A percentile compares a stretch with the other conserved stretches of the same genome.
Conservation (phyloP, 2,113 vertebrate species). For the Cariama cristata region DNA sequence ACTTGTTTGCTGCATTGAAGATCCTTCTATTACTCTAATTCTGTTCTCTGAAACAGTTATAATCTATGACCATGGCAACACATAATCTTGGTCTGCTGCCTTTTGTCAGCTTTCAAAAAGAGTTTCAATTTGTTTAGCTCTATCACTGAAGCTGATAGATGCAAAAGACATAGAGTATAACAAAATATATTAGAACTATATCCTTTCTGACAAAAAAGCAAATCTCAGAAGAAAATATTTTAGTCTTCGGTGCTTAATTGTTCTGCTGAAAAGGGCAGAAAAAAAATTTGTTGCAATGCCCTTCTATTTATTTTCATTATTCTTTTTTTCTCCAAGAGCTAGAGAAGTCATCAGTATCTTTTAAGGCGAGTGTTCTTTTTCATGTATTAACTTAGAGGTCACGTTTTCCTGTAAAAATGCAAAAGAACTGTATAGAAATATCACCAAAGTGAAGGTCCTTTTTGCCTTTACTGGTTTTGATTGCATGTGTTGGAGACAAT, state of each 20-base stretch:
- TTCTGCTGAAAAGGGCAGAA: background rate
- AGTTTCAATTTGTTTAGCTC: background rate
- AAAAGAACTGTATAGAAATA: background rate
- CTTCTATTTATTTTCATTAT: background rate
- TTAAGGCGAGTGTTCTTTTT: background rate
- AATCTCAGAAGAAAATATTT: background rate
- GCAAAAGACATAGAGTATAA: background rate
- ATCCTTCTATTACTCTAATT: background rate
- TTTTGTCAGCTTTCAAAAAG: background rate
- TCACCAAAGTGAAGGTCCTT: background rate
- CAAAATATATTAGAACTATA: background rate
- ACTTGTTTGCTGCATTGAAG: background rate
- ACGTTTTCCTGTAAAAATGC: background rate
- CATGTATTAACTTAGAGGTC: background rate
- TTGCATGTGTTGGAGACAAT: background rate
- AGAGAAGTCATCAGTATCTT: background rate
- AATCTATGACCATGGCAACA: background rate
- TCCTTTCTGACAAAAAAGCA: background rate
- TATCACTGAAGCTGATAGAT: background rate
- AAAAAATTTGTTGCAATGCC: fast-evolving
- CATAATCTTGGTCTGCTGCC: background rate
- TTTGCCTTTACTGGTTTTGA: background rate
- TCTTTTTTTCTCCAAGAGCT: background rate
- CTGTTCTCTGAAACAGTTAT: background rate
- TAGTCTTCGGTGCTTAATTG: background rate